phyloP scores from a whole-genome alignment of 2,888 invertebrate genomes.

The Tenthredo distinguenda region DNA sequence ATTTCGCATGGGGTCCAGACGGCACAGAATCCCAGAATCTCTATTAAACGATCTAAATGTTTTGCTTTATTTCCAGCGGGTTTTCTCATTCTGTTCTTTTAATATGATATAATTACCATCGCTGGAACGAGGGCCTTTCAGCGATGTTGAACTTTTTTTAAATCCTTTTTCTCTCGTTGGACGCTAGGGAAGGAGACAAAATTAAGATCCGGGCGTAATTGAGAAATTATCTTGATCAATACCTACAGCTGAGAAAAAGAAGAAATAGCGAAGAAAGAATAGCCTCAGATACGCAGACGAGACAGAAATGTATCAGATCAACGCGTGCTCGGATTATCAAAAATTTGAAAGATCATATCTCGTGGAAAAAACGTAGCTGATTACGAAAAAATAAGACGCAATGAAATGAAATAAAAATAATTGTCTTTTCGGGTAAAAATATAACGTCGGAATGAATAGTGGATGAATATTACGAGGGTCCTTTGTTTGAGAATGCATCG shows the following conservation, averaged over 20 bases:
- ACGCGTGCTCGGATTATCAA: too few relatives aligned
- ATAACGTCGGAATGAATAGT: constrained; percentile 4
- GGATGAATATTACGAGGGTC: constrained; percentile 4
- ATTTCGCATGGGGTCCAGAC: constrained; percentile 24
- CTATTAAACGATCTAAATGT: constrained; percentile 21
- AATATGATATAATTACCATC: constrained; percentile 37
- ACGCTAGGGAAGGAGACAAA: not conserved
- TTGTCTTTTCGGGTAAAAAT: not conserved
- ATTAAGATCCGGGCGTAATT: constrained; percentile 34
- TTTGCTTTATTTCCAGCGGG: constrained; percentile 2
- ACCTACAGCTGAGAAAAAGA: not conserved
- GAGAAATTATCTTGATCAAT: constrained; percentile 46
- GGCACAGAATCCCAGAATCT: constrained; percentile 13
- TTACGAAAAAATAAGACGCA: not conserved
- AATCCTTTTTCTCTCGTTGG: constrained; percentile 3
- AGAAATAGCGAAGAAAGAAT: not conserved
- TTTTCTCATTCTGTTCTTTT: constrained; percentile 11
- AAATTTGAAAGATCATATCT: not conserved
- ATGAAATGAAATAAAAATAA: not conserved
- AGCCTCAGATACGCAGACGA: not conserved
- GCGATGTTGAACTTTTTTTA: not conserved
- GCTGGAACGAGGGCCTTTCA: constrained; percentile 1
- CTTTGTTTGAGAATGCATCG: constrained; percentile 32
- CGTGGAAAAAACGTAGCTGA: not conserved
- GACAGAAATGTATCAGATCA: not conserved